phyloP scores from a whole-genome alignment of 1,140 invertebrate species.

The Macrostomum lignano region DNA sequence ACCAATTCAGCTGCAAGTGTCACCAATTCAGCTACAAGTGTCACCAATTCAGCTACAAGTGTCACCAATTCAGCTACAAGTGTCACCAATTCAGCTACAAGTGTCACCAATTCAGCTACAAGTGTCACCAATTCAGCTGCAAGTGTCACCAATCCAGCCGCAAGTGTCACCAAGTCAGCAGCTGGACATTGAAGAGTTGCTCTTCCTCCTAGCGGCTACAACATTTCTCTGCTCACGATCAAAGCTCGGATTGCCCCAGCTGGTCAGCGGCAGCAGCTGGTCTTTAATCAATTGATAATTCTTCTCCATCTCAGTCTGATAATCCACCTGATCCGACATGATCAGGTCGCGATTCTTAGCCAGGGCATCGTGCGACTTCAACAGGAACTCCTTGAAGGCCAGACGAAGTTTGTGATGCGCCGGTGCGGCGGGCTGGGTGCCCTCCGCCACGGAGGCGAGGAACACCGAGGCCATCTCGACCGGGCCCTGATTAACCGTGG shows the following conservation, averaged over 20 bases:
- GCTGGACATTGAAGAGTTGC: no score
- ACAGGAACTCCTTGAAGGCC: slow-evolving; percentile 83
- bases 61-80: no score
- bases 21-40: no score
- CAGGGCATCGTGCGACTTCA: slow-evolving; percentile 58
- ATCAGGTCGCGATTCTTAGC: slow-evolving; percentile 71
- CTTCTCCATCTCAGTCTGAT: slow-evolving; percentile 65
- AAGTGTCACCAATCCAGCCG: no score
- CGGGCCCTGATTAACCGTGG: slow-evolving; percentile 78
- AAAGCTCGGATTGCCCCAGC: not conserved
- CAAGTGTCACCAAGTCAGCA: no score
- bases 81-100: no score
- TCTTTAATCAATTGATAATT: slow-evolving; percentile 63
- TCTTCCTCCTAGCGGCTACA: no score
- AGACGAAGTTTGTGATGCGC: slow-evolving; percentile 67
- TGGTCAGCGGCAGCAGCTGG: slow-evolving; percentile 47
- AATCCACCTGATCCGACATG: slow-evolving; percentile 62
- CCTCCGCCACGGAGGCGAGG: slow-evolving; percentile 44
- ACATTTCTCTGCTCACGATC: not conserved
- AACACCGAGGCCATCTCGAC: slow-evolving; percentile 75
- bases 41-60: no score
- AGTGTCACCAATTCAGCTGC: no score
- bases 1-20: no score
- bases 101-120: no score
- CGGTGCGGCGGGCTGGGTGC: slow-evolving; percentile 41